A percentile compares a stretch with the other conserved stretches of the same genome.
These are phyloP conservation scores for Neuroterus valhalla DNA, from an alignment of 1,140 invertebrate species.

Conservation along the genomic window DNA sequence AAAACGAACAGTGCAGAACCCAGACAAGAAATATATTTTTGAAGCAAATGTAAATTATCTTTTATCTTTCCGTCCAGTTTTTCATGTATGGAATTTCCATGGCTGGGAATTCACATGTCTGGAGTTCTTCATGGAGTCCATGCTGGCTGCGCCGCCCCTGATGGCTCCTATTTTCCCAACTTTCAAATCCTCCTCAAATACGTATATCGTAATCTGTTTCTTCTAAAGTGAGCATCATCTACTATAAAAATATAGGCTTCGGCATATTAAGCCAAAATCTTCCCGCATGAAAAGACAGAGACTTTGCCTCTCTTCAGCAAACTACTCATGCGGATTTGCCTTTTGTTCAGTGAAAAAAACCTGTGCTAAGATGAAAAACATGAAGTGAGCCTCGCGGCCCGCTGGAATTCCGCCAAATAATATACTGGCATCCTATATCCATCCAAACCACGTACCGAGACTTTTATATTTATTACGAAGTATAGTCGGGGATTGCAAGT, in stretches of 20 bases:
- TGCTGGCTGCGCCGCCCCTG: no score
- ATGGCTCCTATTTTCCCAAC: no score
- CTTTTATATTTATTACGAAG: constrained; percentile 57
- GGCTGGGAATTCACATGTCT: no score
- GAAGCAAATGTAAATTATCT: no score
- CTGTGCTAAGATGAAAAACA: constrained; percentile 55
- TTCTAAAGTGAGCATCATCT: background rate
- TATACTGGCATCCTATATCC: constrained; percentile 47
- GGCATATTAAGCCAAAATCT: background rate
- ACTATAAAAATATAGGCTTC: background rate
- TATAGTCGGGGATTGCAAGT: constrained; percentile 47
- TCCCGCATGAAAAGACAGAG: background rate
- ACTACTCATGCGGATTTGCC: constrained; percentile 41
- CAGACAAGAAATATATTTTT: no score
- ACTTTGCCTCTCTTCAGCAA: background rate
- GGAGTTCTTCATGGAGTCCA: no score
- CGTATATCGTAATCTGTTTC: no score
- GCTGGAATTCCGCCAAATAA: constrained; percentile 53
- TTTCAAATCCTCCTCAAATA: no score
- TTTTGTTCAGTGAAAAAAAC: constrained; percentile 55
- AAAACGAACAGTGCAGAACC: no score
- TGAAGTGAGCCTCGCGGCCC: constrained; percentile 50
- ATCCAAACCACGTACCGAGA: constrained; percentile 43
- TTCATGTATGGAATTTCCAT: no score
- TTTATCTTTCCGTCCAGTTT: no score